Percentiles rank a stretch among this genome's conserved stretches.
phyloP scores from a whole-genome alignment of 2,888 invertebrate genomes.

The Apotomis betuletana region DNA sequence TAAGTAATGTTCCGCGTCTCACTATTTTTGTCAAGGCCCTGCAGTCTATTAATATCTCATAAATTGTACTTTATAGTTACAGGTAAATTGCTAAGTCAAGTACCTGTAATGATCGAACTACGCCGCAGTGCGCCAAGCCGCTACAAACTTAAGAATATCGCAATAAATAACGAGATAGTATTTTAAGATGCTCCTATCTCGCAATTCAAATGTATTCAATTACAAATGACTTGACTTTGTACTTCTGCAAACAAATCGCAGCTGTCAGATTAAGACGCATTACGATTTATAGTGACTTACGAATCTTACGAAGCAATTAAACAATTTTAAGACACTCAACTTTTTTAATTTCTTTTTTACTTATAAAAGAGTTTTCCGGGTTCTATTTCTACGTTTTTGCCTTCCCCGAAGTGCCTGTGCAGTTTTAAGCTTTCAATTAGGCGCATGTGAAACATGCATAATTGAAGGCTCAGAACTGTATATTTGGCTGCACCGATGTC shows the following conservation, averaged over 20 bases:
- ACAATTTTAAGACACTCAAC: not conserved
- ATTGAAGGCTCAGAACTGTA: conserved; percentile 24
- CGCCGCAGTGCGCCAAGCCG: conserved; percentile 49
- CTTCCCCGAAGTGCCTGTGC: not conserved
- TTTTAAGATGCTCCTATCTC: conserved; percentile 29
- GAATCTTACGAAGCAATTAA: not conserved
- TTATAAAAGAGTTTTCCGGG: no score
- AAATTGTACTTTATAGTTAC: conserved; percentile 67
- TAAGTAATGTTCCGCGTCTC: conserved; percentile 61
- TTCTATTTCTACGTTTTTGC: not conserved
- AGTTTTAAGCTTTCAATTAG: conserved; percentile 14
- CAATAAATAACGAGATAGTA: conserved; percentile 37
- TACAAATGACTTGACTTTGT: conserved; percentile 12
- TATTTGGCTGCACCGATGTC: conserved; percentile 34
- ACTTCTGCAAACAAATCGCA: conserved; percentile 31
- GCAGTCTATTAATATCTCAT: conserved; percentile 70
- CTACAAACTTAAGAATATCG: conserved; percentile 58
- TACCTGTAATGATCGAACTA: conserved; percentile 62
- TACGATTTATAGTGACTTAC: conserved; percentile 7
- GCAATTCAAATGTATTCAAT: conserved; percentile 36
- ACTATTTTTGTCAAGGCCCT: conserved; percentile 66
- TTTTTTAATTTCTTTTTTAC: no score
- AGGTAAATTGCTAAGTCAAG: conserved; percentile 71
- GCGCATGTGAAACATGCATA: conserved; percentile 10
- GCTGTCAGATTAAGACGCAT: conserved; percentile 31